Evolutionary conservation across 2,888 invertebrate species (phyloP), one percentile per base, ranked within the genome.

Genomic region (Eudasyphora cyanicolor): DNA sequence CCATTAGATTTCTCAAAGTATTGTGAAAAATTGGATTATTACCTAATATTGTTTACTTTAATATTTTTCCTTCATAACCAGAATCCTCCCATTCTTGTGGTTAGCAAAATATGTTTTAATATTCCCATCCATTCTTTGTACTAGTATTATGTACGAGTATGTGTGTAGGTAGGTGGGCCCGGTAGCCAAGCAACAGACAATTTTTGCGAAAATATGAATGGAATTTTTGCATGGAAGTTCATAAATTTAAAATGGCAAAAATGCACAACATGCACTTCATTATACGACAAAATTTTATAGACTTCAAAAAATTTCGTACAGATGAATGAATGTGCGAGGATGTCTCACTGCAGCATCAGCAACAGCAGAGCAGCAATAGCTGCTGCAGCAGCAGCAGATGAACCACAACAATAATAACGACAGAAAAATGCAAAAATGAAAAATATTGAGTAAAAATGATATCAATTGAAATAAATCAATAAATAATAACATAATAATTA

Each of bases 401-500:
- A n/a, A n/a, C 57, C 24, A 49, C 49, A 62, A 32, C 70, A 80
- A 57, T 74, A 71, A 38, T 38, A 83, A 38, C 42, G 24, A 67
- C 38, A 42, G 17, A 21, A 38, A n/a, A n/a, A 67, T n/a, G 35
- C 67, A 67, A 67, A 67, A 67, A 67, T 67, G 67, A 38, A 67
- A 38, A 42, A 76, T 71, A 80, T 77, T 80, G 62, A 80, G 83
- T 78, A 71, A 54, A 78, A 84, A 78, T 67, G 74, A 80, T 84
- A 84, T 75, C 74, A 84, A 84, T 78, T 84, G 77, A 78, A 84
- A 84, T 84, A 80, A 80, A 84, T 84, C 83, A 84, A 84, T 84
- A 84, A 84, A 73, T 84, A 84, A 84, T 73, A 51, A 45, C 75
- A 80, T 71, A 74, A 78, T 75, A 78, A 84, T 78, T 64, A 80